Conservation (phyloP, 2,113 vertebrate genomes). For the Megaceryle maxima region DNA sequence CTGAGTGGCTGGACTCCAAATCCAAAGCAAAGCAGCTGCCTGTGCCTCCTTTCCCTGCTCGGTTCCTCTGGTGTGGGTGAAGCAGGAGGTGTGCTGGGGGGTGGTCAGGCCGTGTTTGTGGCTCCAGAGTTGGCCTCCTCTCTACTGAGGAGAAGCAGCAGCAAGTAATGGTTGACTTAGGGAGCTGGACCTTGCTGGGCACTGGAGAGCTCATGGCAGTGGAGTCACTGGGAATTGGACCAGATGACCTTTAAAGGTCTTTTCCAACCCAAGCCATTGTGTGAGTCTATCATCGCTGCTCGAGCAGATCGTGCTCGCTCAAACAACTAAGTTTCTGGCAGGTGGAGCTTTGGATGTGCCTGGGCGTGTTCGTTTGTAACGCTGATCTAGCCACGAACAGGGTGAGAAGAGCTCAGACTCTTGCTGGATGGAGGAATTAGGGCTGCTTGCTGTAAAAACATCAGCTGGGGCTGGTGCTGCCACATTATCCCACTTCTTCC, state of each 20-base stretch:
- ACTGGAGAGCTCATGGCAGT: not conserved
- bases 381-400: rapidly evolving
- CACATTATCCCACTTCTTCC: not conserved
- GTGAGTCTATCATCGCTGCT: not conserved
- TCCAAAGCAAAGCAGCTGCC: not conserved
- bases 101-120: not conserved
- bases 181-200: not conserved
- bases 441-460: not conserved
- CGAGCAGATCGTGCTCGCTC: rapidly evolving
- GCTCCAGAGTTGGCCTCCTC: not conserved
- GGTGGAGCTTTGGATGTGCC: rapidly evolving
- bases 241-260: not conserved
- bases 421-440: not conserved
- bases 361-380: rapidly evolving
- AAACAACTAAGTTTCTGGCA: rapidly evolving
- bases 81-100: not conserved
- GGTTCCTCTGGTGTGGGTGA: rapidly evolving
- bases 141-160: not conserved
- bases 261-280: not conserved
- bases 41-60: not conserved
- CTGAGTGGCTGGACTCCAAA: not conserved
- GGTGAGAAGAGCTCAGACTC: not conserved
- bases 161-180: not conserved
- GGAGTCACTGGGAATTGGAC: not conserved
- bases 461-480: not conserved